Evolutionary conservation across 1,140 invertebrate genomes (phyloP).

Genomic region (Harpegnathos saltator): DNA sequence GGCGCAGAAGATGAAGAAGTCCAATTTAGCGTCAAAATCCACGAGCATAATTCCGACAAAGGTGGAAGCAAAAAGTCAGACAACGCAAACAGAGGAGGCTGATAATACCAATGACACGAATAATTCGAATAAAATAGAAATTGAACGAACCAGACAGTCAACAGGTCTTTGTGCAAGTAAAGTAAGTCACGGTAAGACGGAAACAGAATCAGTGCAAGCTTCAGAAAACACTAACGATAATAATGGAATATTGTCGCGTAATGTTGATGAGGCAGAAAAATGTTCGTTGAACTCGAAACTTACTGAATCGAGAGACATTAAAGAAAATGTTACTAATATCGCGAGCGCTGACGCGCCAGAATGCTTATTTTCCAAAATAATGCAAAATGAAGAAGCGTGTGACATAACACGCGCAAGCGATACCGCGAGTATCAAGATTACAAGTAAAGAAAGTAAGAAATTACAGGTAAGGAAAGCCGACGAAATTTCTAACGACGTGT

Average conservation of each 20-base stretch:
- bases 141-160: neutral
- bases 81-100: neutral
- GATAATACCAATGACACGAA: neutral
- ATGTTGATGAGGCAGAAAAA: neutral
- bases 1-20: constrained; percentile 57
- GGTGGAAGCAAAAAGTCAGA: neutral
- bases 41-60: neutral
- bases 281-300: neutral
- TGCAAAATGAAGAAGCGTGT: neutral
- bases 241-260: neutral
- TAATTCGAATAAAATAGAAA: neutral
- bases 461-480: neutral
- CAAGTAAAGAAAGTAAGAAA: neutral
- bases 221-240: neutral
- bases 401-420: neutral
- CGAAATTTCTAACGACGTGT: neutral
- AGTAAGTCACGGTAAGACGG: neutral
- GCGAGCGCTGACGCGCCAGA: neutral
- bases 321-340: neutral
- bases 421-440: no score
- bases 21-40: neutral
- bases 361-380: neutral
- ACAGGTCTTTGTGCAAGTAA: neutral
- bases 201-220: neutral
- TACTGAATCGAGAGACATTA: neutral